These are phyloP conservation scores for Atrina japonica DNA, from an alignment of 2,888 invertebrate species.

Conservation along the genomic window DNA sequence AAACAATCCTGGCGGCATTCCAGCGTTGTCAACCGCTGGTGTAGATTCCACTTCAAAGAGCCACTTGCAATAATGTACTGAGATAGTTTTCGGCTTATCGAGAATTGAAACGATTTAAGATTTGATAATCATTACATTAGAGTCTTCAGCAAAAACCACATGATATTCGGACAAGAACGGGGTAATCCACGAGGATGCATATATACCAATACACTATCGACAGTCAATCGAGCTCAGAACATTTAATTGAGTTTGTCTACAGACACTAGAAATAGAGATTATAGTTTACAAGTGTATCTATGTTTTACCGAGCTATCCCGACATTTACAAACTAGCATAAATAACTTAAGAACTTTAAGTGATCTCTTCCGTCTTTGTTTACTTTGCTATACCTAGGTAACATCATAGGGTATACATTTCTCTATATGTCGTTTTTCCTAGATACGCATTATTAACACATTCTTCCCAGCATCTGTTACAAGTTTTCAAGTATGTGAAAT, in stretches of 20 bases:
- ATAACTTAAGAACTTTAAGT: too few species aligned
- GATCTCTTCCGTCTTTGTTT: too few species aligned
- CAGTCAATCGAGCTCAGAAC: too few species aligned
- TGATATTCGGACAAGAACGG: too few species aligned
- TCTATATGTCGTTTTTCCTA: too few species aligned
- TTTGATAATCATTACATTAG: slow-evolving; percentile 30
- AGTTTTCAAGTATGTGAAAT: too few species aligned
- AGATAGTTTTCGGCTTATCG: slow-evolving; percentile 37
- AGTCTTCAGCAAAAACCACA: not conserved
- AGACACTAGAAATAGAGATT: too few species aligned
- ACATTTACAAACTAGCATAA: not conserved
- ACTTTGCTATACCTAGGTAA: not conserved
- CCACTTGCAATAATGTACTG: slow-evolving; percentile 40
- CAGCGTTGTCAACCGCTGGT: slow-evolving; percentile 29
- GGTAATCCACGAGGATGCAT: too few species aligned
- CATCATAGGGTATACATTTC: not conserved
- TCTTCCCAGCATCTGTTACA: too few species aligned
- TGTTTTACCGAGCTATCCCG: slow-evolving; percentile 11
- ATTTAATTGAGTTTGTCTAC: too few species aligned
- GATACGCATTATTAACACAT: too few species aligned
- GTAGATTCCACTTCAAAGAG: slow-evolving; percentile 32
- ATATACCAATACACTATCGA: too few species aligned
- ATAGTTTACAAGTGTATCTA: not conserved
- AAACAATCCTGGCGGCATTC: slow-evolving; percentile 37
- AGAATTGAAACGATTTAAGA: slow-evolving; percentile 45